Evolutionary conservation across 2,797 vertebrate genomes (phyloP).

Genomic region (Anguilla megastoma): DNA sequence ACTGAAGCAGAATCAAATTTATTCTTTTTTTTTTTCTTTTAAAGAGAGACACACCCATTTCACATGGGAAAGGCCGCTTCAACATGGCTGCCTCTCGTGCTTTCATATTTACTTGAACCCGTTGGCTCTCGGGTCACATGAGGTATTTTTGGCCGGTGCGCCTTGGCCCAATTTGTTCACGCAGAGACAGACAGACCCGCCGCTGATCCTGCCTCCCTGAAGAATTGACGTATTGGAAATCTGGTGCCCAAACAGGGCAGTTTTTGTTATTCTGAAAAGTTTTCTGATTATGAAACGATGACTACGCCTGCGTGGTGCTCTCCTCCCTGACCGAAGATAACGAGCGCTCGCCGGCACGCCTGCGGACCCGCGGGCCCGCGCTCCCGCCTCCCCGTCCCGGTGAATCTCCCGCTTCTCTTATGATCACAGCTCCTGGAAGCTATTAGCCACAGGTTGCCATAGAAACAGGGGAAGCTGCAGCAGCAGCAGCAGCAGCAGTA

Average conservation of each 20-base stretch:
- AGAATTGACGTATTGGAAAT: neutral
- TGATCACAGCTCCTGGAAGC: slow-evolving; percentile 28
- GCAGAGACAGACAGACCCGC: neutral
- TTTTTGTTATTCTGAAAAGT: neutral
- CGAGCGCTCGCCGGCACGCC: neutral
- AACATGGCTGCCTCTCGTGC: neutral
- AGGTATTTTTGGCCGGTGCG: neutral
- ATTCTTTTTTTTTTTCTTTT: neutral
- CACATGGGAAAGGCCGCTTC: neutral
- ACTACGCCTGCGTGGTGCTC: neutral
- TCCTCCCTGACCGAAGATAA: neutral
- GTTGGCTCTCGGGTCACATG: neutral
- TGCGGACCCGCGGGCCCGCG: neutral
- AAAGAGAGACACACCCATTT: neutral
- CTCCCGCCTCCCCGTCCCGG: slow-evolving; percentile 16
- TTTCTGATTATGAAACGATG: neutral
- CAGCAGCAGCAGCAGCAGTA: neutral
- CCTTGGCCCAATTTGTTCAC: neutral
- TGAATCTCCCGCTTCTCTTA: neutral
- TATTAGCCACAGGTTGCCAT: slow-evolving; percentile 24
- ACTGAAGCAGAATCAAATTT: neutral
- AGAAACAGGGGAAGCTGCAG: slow-evolving; percentile 25
- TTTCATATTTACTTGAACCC: neutral
- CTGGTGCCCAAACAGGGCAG: neutral
- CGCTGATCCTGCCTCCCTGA: neutral